phyloP scores from a whole-genome alignment of 2,888 invertebrate species.

The Sarcophaga variegata region DNA sequence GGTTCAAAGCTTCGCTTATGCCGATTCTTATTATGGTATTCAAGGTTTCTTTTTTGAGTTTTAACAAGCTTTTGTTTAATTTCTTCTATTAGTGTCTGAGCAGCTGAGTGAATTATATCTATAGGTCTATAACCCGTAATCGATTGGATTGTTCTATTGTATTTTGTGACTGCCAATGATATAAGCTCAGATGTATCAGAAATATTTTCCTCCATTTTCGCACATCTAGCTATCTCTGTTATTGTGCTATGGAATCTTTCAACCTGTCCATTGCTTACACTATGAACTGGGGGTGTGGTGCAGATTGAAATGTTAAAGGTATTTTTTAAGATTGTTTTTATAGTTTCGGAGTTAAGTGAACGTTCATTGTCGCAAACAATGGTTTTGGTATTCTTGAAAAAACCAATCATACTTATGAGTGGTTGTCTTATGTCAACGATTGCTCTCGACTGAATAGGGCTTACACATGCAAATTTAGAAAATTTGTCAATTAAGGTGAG shows the following conservation, averaged over 20 bases:
- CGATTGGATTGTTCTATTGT: too few species aligned
- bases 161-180: too few species aligned
- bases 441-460: not conserved
- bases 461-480: not conserved
- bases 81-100: not conserved
- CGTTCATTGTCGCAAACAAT: not conserved
- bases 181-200: not conserved
- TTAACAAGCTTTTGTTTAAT: not conserved
- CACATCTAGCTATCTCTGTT: not conserved
- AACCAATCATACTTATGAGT: not conserved
- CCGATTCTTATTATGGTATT: not conserved
- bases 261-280: not conserved
- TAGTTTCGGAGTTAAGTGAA: not conserved
- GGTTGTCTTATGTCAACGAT: not conserved
- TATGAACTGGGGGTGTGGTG: not conserved
- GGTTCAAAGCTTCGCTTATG: not conserved
- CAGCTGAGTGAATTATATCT: not conserved
- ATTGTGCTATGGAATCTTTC: not conserved
- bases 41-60: not conserved
- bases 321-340: too few species aligned
- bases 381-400: too few species aligned
- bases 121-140: not conserved
- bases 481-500: not conserved
- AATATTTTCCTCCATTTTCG: not conserved
- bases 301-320: not conserved